Base-by-base conservation (phyloP, 2,888 invertebrate species). In the Epiblema foenella region DNA sequence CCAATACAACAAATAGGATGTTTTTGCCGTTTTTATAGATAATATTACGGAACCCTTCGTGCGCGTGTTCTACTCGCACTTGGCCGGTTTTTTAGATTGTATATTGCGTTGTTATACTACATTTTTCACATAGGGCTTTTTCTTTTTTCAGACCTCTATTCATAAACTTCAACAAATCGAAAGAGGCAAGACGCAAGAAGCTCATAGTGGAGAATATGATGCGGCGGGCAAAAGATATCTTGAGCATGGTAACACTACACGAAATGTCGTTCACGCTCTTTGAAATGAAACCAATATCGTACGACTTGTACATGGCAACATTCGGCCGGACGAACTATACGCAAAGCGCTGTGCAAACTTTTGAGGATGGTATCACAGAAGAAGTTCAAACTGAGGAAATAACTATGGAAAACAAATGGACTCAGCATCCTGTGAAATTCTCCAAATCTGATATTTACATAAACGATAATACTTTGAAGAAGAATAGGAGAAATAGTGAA, bases 201-300 rank as follows among this genome's bases (percentile, higher is more conserved):
- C 79, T 79, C 39, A 78, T 87, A 17, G 82, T 81, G 9, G 88
- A 90, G 46, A 79, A 79, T 39, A 71, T 91, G 18, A 84, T 85
- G 74, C 89, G 87, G 75, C 81, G 93, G 12, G 93, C 91, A 0
- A 82, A 85, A 75, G 93, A 93, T 74, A 82, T 94, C 18, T 79
- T 92, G 0, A 85, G 83, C 73, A 89, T 94, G 79, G 90, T 94
- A 74, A 89, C 89, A 69, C 77, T 94, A 9, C 93, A 94, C 39
- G 89, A 91, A 84, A 91, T 93, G 85, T 84, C 89, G 0, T 93
- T 89, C 72, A 82, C 80, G 0, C 77, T 94, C 1, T 93, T 88
- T 54, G 93, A 94, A 87, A 91, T 93, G 89, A 87, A 90, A 78
- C 93, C 93, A 0, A 90, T 94, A 75, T 88, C 93, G 0, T 94